Evolutionary conservation across 2,113 vertebrate species (phyloP).

Genomic region (Passer domesticus): DNA sequence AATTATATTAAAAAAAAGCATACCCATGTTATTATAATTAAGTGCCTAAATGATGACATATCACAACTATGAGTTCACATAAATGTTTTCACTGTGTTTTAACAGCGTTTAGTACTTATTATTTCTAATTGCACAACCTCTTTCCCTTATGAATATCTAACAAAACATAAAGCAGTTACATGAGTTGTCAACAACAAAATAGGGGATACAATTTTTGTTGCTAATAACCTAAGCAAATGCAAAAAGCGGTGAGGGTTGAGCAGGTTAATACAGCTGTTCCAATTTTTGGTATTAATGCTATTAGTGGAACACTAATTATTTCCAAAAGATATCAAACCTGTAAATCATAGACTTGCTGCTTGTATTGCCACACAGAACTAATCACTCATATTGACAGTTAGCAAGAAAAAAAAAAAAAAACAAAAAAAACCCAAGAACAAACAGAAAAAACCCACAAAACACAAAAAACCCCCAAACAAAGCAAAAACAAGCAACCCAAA

Average conservation of each 20-base stretch:
- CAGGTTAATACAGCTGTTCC: not conserved
- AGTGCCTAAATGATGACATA: not conserved
- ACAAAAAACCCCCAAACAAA: not conserved
- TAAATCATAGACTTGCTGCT: not conserved
- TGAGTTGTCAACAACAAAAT: not conserved
- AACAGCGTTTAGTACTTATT: not conserved
- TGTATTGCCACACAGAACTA: not conserved
- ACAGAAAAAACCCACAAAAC: not conserved
- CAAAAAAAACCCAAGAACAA: not conserved
- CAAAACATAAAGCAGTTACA: not conserved
- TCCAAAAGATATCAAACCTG: not conserved
- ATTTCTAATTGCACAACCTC: not conserved
- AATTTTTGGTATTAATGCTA: not conserved
- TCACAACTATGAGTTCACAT: not conserved
- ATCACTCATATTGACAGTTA: not conserved
- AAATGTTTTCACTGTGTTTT: not conserved
- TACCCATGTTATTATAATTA: fast-evolving
- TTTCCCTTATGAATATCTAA: not conserved
- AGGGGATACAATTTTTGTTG: not conserved
- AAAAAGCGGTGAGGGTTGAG: not conserved
- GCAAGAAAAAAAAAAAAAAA: not conserved
- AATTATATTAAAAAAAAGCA: not conserved
- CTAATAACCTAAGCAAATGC: not conserved
- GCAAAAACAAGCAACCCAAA: not conserved
- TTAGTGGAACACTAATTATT: not conserved